phyloP scores from a whole-genome alignment of 2,797 vertebrate genomes.

The Phoebastria nigripes region DNA sequence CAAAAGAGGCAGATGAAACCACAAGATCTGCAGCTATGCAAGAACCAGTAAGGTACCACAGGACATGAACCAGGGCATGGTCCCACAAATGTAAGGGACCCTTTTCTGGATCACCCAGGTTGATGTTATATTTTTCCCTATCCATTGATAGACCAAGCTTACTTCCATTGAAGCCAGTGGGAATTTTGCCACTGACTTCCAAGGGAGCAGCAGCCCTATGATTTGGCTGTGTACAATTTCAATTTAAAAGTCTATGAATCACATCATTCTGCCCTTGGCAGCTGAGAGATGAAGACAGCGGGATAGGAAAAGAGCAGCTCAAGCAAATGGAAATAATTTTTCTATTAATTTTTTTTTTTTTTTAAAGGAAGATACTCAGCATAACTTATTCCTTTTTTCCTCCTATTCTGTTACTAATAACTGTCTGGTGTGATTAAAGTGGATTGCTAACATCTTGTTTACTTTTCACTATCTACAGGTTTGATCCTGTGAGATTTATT shows the following conservation, averaged over 20 bases:
- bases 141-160: background rate
- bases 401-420: background rate
- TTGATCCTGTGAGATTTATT: background rate
- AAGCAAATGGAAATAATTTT: conserved; percentile 59
- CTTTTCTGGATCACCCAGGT: background rate
- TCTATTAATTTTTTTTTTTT: background rate
- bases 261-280: conserved; percentile 63
- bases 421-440: background rate
- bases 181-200: conserved; percentile 36
- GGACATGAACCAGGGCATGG: background rate
- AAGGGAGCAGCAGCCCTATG: conserved; percentile 34
- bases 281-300: conserved; percentile 48
- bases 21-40: background rate
- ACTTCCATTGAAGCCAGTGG: background rate
- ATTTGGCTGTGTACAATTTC: conserved; percentile 63
- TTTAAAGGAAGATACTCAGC: background rate
- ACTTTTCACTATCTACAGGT: background rate
- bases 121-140: background rate
- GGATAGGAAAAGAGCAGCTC: conserved; percentile 57
- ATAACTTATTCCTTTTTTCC: background rate
- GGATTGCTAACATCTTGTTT: background rate
- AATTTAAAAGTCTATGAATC: conserved; percentile 68
- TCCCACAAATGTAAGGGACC: background rate
- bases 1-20: background rate
- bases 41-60: background rate